Conservation (phyloP, 2,888 invertebrate genomes). For the Ectobius pallidus region DNA sequence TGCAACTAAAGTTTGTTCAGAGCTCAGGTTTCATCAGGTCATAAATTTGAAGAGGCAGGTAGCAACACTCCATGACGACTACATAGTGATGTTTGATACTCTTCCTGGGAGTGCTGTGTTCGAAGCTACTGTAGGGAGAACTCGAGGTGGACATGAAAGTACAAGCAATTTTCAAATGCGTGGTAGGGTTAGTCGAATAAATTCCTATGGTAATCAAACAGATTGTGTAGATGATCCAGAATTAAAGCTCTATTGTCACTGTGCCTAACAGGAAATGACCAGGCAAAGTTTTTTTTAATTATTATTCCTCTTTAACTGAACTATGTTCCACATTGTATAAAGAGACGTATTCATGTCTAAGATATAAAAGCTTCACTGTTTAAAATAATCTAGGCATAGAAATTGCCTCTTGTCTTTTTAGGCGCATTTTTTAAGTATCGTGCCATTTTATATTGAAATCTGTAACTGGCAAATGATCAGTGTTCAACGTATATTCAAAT, state of each 20-base stretch:
- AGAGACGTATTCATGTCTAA: no score
- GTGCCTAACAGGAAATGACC: no score
- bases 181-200: slow-evolving; percentile 69
- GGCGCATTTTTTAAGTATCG: no score
- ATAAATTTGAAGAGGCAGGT: slow-evolving; percentile 8
- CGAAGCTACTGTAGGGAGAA: slow-evolving; percentile 51
- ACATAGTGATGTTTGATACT: slow-evolving; percentile 48
- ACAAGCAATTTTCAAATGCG: not conserved
- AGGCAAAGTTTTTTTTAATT: no score
- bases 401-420: no score
- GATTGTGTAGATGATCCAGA: slow-evolving; percentile 75
- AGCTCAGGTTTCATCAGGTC: not conserved
- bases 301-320: not conserved
- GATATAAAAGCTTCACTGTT: no score
- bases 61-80: slow-evolving; percentile 40
- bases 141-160: not conserved
- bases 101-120: slow-evolving; percentile 52
- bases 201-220: slow-evolving; percentile 81
- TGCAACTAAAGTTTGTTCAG: not conserved
- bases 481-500: no score
- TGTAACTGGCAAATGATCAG: no score
- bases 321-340: not conserved
- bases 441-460: no score
- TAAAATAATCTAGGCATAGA: no score
- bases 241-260: slow-evolving; percentile 80